Evolutionary conservation across 2,113 vertebrate species (phyloP).

Genomic region (Cyphomyrus plagiostoma): DNA sequence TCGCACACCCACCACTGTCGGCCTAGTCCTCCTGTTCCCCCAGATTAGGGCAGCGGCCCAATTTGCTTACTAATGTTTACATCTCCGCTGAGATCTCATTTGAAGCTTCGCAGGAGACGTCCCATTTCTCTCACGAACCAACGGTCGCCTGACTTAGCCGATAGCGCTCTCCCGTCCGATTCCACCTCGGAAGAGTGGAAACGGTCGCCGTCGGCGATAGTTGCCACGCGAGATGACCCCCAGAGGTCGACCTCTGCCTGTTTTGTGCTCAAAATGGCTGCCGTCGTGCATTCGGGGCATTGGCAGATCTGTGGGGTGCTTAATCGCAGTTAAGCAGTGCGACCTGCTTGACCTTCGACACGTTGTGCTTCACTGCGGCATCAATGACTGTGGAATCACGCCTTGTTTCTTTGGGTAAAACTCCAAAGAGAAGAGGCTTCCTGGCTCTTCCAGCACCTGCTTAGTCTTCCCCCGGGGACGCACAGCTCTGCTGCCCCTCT

Average conservation of each 20-base stretch:
- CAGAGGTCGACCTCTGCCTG: not conserved
- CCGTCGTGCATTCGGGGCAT: not conserved
- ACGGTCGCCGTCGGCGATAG: not conserved
- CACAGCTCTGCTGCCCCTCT: not conserved
- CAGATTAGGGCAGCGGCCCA: not conserved
- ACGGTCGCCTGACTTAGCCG: not conserved
- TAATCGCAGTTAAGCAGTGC: not conserved
- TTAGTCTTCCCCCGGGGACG: not conserved
- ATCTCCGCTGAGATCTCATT: constrained; percentile 2
- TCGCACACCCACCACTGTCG: not conserved
- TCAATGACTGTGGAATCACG: not conserved
- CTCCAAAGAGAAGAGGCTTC: not conserved
- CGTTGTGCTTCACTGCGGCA: not conserved
- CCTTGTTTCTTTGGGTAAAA: not conserved
- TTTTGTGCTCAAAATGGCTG: not conserved
- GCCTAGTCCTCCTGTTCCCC: not conserved
- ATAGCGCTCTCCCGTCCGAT: not conserved
- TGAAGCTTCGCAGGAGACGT: not conserved
- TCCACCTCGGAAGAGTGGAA: not conserved
- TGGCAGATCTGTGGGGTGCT: not conserved
- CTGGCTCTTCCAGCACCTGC: not conserved
- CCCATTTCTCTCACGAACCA: not conserved
- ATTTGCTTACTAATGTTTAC: constrained; percentile 17
- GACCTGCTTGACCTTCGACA: not conserved
- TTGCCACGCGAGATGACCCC: not conserved